Conservation (phyloP, 2,113 vertebrate genomes). For the Gobius niger region DNA sequence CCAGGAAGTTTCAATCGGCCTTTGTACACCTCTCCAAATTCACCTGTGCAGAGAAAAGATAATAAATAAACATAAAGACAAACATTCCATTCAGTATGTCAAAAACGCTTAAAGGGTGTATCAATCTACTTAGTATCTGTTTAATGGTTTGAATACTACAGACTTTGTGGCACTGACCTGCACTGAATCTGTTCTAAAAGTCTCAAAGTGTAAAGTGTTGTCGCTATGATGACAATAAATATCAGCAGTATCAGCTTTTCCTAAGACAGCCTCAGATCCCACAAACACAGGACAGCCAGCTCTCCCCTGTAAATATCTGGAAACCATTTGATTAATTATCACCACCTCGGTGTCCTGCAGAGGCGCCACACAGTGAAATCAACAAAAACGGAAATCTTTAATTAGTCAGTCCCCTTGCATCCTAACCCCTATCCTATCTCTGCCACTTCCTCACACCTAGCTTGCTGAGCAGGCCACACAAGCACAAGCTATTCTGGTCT, state of each 20-base stretch:
- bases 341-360: constrained; percentile 41
- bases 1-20: constrained; percentile 93
- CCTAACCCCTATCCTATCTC: constrained; percentile 30
- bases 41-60: constrained; percentile 75
- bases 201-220: too few species aligned
- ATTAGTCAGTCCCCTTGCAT: constrained; percentile 51
- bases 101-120: constrained; percentile 12
- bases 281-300: constrained; percentile 30
- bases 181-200: neutral
- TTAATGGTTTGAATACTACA: constrained; percentile 13
- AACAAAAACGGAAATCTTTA: constrained; percentile 61
- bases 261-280: constrained; percentile 36
- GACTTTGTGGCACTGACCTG: neutral
- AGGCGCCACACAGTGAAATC: constrained; percentile 52
- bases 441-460: constrained; percentile 59
- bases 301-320: constrained; percentile 51
- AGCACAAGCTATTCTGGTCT: constrained; percentile 42
- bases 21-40: constrained; percentile 98
- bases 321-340: constrained; percentile 64
- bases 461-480: constrained; percentile 43
- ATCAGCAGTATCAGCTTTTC: constrained; percentile 10
- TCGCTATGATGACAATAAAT: constrained; percentile 22
- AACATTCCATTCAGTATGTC: neutral
- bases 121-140: constrained; percentile 14
- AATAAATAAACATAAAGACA: neutral